These are phyloP conservation scores for Altica lythri DNA, from an alignment of 2,888 invertebrate species.

Conservation along the genomic window DNA sequence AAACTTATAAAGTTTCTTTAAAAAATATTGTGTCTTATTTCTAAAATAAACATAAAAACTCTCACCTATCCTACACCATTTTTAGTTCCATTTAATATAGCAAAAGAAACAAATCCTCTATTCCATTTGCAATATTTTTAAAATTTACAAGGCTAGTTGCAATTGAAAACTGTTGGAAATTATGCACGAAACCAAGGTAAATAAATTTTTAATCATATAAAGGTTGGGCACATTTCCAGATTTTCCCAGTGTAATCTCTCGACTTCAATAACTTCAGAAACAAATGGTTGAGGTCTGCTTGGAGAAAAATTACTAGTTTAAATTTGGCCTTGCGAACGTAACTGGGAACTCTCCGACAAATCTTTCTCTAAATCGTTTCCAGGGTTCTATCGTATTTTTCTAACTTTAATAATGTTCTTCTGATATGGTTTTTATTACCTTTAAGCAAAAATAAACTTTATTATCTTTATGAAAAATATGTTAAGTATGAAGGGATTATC, in stretches of 20 bases:
- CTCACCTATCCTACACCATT: too few species aligned
- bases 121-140: too few species aligned
- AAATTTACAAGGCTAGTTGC: too few species aligned
- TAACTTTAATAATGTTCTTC: constrained; percentile 20
- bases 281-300: constrained; percentile 33
- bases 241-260: constrained; percentile 29
- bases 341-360: constrained; percentile 26
- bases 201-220: constrained; percentile 36
- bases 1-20: too few species aligned
- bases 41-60: too few species aligned
- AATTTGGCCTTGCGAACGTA: constrained; percentile 29
- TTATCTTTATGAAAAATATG: too few species aligned
- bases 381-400: constrained; percentile 20
- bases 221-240: constrained; percentile 36
- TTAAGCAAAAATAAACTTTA: too few species aligned
- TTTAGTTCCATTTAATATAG: constrained; percentile 3
- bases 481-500: too few species aligned
- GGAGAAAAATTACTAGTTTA: constrained; percentile 33
- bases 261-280: constrained; percentile 35
- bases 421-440: constrained; percentile 14
- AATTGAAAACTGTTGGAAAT: constrained; percentile 30
- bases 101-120: neutral
- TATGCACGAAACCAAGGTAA: constrained; percentile 30
- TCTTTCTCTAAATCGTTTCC: constrained; percentile 26
- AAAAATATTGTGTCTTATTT: too few species aligned